Base-by-base conservation (phyloP, 2,797 vertebrate genomes). In the Pangasius krempfi region DNA sequence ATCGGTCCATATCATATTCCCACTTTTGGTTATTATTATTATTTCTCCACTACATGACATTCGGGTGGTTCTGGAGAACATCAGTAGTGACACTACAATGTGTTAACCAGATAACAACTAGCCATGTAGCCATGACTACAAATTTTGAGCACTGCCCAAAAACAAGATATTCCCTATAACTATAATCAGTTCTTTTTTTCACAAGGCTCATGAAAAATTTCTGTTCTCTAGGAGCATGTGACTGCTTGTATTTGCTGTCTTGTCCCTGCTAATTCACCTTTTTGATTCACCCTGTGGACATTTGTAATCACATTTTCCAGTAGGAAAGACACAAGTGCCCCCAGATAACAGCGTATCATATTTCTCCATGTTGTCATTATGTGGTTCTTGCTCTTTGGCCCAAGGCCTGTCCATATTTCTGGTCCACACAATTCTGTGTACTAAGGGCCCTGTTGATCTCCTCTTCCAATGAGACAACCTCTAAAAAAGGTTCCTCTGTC, bases 301-400 rank as follows among this genome's bases (percentile, higher is more conserved):
- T 91, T 78, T 90, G 91, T 95, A 94, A 96, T 95, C 93, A 93
- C 93, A 94, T 95, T 95, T 95, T 95, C 94, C 91, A 91, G 93
- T 83, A 91, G 94, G 93, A 92, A 87, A 92, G 93, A 90, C 90
- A 94, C 91, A 90, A 92, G 91, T 90, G 90, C 92, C 93, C 86
- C 18, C 89, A 94, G 93, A 94, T 94, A 94, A 94, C 92, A 92
- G 91, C 94, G 95, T 95, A 96, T 95, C 93, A 70, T 95, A 95
- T 94, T 92, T 92, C 89, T 92, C 93, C 91, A 94, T 92, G 90
- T 92, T 95, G 94, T 94, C 92, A 95, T 95, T 93, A 93, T 79
- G 86, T 89, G 92, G 91, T 92, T 88, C 64, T 73, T 93, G 93
- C 91, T 92, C 90, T 91, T 92, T 92, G 88, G 86, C 89, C 86